Percentiles rank a stretch among this genome's conserved stretches.
phyloP scores from a whole-genome alignment of 2,888 invertebrate genomes.

The Thecocarcelia acutangulata region DNA sequence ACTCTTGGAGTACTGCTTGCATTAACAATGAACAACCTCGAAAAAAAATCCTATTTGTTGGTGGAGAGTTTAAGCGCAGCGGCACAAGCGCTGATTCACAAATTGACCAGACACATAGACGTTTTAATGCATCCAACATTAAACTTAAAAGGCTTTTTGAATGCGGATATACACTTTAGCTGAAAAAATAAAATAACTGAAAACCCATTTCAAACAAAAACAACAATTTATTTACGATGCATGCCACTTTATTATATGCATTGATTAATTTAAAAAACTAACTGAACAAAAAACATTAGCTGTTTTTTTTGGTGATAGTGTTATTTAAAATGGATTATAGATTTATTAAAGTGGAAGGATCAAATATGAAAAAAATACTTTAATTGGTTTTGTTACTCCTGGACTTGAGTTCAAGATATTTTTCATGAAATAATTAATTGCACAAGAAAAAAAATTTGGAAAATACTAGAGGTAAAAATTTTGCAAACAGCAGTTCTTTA shows the following conservation, averaged over 20 bases:
- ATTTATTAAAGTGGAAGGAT: slow-evolving; percentile 43
- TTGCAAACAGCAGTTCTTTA: too few species aligned
- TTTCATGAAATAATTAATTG: too few species aligned
- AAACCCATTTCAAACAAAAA: slow-evolving; percentile 17
- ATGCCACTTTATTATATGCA: slow-evolving; percentile 46
- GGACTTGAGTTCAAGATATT: too few species aligned
- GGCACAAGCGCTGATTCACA: slow-evolving; percentile 53
- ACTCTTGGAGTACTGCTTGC: slow-evolving; percentile 27
- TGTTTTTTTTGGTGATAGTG: slow-evolving; percentile 25
- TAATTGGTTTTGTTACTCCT: neutral
- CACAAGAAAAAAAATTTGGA: too few species aligned
- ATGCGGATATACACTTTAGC: slow-evolving; percentile 65
- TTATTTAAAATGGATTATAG: slow-evolving; percentile 51
- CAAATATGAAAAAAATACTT: slow-evolving; percentile 15
- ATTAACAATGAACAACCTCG: slow-evolving; percentile 32
- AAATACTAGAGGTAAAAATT: too few species aligned
- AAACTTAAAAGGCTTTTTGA: slow-evolving; percentile 66
- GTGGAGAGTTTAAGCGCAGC: slow-evolving; percentile 39
- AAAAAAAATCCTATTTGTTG: slow-evolving; percentile 44
- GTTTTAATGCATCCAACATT: slow-evolving; percentile 65
- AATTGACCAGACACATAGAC: slow-evolving; percentile 66
- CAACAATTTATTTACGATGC: slow-evolving; percentile 50
- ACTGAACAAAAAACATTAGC: neutral
- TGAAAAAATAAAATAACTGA: slow-evolving; percentile 2
- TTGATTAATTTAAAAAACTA: slow-evolving; percentile 33